Conservation (phyloP, 2,113 vertebrate species). For the Aegithalos caudatus region DNA sequence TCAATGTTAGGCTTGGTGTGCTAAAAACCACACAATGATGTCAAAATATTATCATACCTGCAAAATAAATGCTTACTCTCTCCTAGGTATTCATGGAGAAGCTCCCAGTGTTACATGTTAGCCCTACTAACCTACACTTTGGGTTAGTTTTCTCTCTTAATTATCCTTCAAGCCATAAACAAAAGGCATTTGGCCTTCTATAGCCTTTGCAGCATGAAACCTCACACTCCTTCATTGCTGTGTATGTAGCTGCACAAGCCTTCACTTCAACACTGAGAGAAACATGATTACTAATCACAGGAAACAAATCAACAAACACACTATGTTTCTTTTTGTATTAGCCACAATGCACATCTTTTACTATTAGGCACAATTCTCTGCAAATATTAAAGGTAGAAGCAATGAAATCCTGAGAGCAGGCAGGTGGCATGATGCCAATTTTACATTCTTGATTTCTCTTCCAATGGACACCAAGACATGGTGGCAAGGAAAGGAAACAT, state of each 20-base stretch:
- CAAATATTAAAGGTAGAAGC: neutral
- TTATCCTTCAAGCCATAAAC: neutral
- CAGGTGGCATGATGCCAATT: neutral
- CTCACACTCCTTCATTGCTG: accelerated
- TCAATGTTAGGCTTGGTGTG: neutral
- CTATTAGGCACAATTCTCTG: neutral
- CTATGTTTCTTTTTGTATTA: neutral
- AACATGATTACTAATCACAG: neutral
- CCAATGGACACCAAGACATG: neutral
- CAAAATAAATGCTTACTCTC: neutral
- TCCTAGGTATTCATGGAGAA: accelerated
- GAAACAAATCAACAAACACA: neutral
- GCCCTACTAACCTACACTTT: neutral
- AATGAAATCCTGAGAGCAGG: neutral
- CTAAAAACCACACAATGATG: neutral
- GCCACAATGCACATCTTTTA: neutral
- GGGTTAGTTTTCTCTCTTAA: neutral
- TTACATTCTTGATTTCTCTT: neutral
- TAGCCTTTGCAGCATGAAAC: neutral
- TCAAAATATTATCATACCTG: neutral
- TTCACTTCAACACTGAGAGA: neutral
- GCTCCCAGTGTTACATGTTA: neutral
- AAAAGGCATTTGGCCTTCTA: neutral
- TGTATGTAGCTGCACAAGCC: neutral
- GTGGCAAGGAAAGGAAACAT: neutral